Evolutionary conservation across 1,140 invertebrate genomes (phyloP).

Genomic region (Oreohelix idahoensis): DNA sequence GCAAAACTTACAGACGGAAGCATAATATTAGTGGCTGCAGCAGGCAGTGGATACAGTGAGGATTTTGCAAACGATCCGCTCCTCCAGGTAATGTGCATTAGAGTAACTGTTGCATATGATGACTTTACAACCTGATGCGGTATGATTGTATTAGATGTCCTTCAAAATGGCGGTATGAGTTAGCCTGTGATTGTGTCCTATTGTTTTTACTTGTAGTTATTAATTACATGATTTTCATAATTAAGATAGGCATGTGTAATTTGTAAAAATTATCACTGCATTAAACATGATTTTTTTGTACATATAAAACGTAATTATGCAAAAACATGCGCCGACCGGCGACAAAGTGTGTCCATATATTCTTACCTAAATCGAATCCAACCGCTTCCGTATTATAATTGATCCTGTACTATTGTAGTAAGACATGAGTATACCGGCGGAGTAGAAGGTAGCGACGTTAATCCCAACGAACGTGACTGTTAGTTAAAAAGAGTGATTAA

Average conservation of each 20-base stretch:
- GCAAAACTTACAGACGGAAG: background rate
- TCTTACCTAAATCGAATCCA: too few relatives aligned
- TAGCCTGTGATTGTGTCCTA: too few relatives aligned
- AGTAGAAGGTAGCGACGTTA: too few relatives aligned
- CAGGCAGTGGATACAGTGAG: slow-evolving; percentile 25
- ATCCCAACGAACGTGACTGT: too few relatives aligned
- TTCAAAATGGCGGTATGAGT: slow-evolving; percentile 35
- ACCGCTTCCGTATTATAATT: too few relatives aligned
- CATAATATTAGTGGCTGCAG: background rate
- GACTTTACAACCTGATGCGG: slow-evolving; percentile 32
- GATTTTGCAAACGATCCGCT: slow-evolving; percentile 28
- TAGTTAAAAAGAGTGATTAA: too few relatives aligned
- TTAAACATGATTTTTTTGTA: too few relatives aligned
- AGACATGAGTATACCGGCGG: too few relatives aligned
- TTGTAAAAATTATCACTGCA: too few relatives aligned
- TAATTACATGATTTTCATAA: slow-evolving; percentile 6
- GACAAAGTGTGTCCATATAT: too few relatives aligned
- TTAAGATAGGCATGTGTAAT: background rate
- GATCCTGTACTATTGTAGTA: too few relatives aligned
- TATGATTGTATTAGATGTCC: background rate
- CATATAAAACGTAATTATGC: background rate
- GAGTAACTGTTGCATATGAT: slow-evolving; percentile 15
- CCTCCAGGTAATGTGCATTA: slow-evolving; percentile 28
- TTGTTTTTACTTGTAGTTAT: too few relatives aligned
- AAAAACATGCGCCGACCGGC: background rate